phyloP scores from a whole-genome alignment of 2,113 vertebrate genomes.

The Neodon shergylaensis region DNA sequence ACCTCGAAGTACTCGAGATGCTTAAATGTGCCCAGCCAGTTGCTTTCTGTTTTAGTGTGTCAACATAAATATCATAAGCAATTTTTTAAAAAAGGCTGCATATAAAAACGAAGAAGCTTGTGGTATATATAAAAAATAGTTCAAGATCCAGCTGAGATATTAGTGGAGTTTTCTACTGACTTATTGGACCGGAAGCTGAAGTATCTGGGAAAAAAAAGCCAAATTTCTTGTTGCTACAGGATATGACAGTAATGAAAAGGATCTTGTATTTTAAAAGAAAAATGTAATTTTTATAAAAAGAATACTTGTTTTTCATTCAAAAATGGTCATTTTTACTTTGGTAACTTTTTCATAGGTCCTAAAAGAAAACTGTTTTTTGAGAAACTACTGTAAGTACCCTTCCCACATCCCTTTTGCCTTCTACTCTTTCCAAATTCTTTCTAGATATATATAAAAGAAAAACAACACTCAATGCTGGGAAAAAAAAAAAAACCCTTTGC shows the following conservation, averaged over 20 bases:
- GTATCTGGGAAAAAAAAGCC: slow-evolving; percentile 85
- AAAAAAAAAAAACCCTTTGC: slow-evolving; percentile 66
- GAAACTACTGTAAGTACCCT: slow-evolving; percentile 87
- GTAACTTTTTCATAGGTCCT: slow-evolving; percentile 90
- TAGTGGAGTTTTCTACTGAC: slow-evolving; percentile 91
- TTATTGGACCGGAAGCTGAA: slow-evolving; percentile 89
- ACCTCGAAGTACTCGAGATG: slow-evolving; percentile 85
- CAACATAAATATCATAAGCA: slow-evolving; percentile 85
- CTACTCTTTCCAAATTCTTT: slow-evolving; percentile 85
- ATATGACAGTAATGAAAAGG: slow-evolving; percentile 87
- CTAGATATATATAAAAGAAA: slow-evolving; percentile 71
- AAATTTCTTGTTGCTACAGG: slow-evolving; percentile 88
- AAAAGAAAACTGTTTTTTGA: slow-evolving; percentile 86
- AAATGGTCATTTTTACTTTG: slow-evolving; percentile 91
- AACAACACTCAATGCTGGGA: slow-evolving; percentile 84
- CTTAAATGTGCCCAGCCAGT: slow-evolving; percentile 86
- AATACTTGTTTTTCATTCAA: slow-evolving; percentile 90
- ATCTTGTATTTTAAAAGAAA: slow-evolving; percentile 90
- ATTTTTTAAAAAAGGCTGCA: slow-evolving; percentile 80
- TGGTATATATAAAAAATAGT: slow-evolving; percentile 77
- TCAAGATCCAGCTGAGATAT: slow-evolving; percentile 92
- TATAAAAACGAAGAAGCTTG: slow-evolving; percentile 85
- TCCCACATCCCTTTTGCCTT: slow-evolving; percentile 82
- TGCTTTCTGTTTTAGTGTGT: slow-evolving; percentile 87
- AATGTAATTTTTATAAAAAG: slow-evolving; percentile 91